Base-by-base conservation (phyloP, 2,797 vertebrate species). In the Leptodactylus fallax region DNA sequence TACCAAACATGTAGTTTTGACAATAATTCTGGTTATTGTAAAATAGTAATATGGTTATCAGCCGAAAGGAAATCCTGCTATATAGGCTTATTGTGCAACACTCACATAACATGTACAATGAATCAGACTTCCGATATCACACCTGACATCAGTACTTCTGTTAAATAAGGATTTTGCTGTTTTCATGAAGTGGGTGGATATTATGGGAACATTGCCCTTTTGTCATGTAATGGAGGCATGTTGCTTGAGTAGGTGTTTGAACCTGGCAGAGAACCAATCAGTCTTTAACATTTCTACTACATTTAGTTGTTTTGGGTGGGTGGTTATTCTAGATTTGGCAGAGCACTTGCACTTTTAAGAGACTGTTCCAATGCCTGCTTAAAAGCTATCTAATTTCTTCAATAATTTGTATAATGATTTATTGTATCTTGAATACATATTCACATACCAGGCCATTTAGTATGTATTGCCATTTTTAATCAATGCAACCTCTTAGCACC, bases 221-320 rank as follows among this genome's bases (percentile, higher is more conserved):
- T 83, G 65, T 71, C 81, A 71, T 83, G 81, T 83, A 67, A 55
- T 55, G 51, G 65, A 67, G 63, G 51, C 63, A 53, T 71, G 81
- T 83, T 83, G 81, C 63, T 83, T 83, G 81, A 83, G 81, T 83
- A 71, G 81, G 81, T 83, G 79, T 81, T n/a, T 63, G 23, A 83
- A 69, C 36, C 81, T 83, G 81, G 65, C 63, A 69, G 49, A 60
- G 25, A 25, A 36, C 25, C 78, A 79, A 36, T 60, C 16, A 60
- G 56, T 79, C 78, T 79, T 79, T 36, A 79, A 61, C 12, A 63
- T 83, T 71, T 83, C 81, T 83, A 83, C 47, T 71, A 83, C 63
- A 83, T 83, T 23, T 83, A 69, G 49, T 83, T 83, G 23, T 83
- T 55, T 71, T 27, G 49, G 63, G 81, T 83, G 81, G 47, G 81